Conservation (phyloP, 2,888 invertebrate genomes). For the Phania funesta region DNA sequence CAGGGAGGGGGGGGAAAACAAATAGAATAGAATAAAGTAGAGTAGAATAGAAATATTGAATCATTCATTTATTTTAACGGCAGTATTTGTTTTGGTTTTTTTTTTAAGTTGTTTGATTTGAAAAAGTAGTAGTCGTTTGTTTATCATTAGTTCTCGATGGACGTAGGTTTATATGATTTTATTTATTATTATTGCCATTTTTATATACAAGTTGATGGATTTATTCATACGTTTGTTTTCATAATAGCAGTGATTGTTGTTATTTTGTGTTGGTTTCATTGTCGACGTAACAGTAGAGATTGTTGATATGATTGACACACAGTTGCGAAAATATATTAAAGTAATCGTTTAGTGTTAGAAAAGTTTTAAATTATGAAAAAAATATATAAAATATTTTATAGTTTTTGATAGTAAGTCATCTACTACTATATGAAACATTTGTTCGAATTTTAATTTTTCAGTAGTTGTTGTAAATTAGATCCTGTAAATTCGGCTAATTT, state of each 20-base stretch:
- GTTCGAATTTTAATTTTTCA: neutral
- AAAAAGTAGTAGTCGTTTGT: neutral
- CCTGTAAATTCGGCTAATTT: constrained; percentile 58
- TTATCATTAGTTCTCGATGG: neutral
- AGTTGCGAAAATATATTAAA: constrained; percentile 63
- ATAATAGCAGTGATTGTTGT: constrained; percentile 7
- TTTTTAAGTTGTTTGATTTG: constrained; percentile 9
- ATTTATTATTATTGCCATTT: constrained; percentile 15
- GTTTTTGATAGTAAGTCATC: neutral
- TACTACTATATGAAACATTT: neutral
- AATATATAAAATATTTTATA: neutral
- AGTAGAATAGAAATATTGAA: constrained; percentile 40
- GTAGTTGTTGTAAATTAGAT: constrained; percentile 13
- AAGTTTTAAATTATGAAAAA: constrained; percentile 2
- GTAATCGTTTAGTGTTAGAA: constrained; percentile 60
- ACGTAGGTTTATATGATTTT: constrained; percentile 12
- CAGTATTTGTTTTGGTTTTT: neutral
- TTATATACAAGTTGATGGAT: constrained; percentile 35
- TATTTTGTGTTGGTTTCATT: constrained; percentile 18
- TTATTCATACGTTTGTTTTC: constrained; percentile 22
- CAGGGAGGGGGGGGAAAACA: constrained; percentile 1
- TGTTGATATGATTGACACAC: constrained; percentile 46
- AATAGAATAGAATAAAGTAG: constrained; percentile 10
- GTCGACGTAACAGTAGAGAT: neutral
- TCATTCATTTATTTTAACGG: constrained; percentile 28